A percentile compares a stretch with the other conserved stretches of the same genome.
These are phyloP conservation scores for Serilophus lunatus DNA, from an alignment of 2,113 vertebrate species.

Conservation along the genomic window DNA sequence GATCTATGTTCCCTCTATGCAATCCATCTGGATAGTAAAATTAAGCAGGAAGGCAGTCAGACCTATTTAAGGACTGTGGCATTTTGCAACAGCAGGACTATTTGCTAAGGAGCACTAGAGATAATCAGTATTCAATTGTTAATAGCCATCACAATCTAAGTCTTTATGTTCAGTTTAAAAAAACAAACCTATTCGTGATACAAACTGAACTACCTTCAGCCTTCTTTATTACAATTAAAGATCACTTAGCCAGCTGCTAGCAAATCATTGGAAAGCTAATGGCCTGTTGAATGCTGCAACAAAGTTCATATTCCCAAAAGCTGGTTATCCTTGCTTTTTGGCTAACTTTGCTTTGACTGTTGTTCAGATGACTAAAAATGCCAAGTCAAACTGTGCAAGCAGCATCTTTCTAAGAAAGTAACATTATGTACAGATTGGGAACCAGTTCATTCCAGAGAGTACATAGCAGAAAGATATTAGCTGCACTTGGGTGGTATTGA, in stretches of 20 bases:
- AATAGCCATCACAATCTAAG: neutral
- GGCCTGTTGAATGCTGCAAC: neutral
- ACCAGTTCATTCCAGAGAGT: accelerated
- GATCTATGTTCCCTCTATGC: neutral
- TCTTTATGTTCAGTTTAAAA: neutral
- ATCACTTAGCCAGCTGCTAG: neutral
- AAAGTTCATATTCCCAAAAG: neutral
- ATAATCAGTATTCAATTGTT: neutral
- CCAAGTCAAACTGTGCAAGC: neutral
- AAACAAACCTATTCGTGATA: neutral
- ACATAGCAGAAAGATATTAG: neutral
- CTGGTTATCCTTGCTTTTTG: neutral
- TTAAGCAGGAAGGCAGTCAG: neutral
- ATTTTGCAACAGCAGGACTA: neutral
- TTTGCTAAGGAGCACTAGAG: neutral
- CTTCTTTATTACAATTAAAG: neutral
- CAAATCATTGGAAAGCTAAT: neutral
- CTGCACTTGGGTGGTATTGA: neutral
- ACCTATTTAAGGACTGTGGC: neutral
- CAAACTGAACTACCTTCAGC: neutral
- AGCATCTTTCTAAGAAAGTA: neutral
- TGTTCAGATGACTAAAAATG: neutral
- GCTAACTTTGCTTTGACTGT: neutral
- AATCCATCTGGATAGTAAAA: neutral
- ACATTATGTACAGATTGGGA: neutral